phyloP scores from a whole-genome alignment of 2,888 invertebrate species.

The Drosophila hawaiiensis region DNA sequence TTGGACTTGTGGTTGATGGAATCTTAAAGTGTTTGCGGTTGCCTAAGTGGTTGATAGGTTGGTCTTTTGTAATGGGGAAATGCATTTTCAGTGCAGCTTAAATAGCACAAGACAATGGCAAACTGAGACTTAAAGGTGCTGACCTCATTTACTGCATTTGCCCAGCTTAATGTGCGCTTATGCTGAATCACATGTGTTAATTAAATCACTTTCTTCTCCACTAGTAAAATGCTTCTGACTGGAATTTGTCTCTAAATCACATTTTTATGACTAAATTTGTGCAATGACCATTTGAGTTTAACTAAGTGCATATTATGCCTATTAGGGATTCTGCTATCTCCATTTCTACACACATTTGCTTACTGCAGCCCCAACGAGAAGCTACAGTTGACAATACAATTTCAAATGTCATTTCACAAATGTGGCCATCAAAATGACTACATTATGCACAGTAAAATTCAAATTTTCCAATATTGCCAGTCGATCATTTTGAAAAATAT shows the following conservation, averaged over 20 bases:
- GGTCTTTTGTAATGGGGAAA: neutral
- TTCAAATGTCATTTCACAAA: conserved; percentile 25
- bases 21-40: conserved; percentile 51
- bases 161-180: conserved; percentile 18
- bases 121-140: conserved; percentile 39
- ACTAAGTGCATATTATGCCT: neutral
- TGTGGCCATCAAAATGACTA: conserved; percentile 2
- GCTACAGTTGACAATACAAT: conserved; percentile 2
- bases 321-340: neutral
- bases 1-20: conserved; percentile 48
- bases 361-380: neutral
- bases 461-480: neutral
- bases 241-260: conserved; percentile 6
- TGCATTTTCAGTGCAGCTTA: conserved; percentile 42
- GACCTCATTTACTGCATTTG: conserved; percentile 33
- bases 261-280: conserved; percentile 10
- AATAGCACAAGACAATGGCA: conserved; percentile 52
- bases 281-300: neutral
- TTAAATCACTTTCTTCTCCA: conserved; percentile 11
- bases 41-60: neutral
- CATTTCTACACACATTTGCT: neutral
- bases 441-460: neutral
- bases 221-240: neutral
- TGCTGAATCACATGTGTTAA: conserved; percentile 11
- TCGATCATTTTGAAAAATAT: neutral